Evolutionary conservation across 1,140 invertebrate species (phyloP).

Genomic region (Drosophila pseudoobscura): DNA sequence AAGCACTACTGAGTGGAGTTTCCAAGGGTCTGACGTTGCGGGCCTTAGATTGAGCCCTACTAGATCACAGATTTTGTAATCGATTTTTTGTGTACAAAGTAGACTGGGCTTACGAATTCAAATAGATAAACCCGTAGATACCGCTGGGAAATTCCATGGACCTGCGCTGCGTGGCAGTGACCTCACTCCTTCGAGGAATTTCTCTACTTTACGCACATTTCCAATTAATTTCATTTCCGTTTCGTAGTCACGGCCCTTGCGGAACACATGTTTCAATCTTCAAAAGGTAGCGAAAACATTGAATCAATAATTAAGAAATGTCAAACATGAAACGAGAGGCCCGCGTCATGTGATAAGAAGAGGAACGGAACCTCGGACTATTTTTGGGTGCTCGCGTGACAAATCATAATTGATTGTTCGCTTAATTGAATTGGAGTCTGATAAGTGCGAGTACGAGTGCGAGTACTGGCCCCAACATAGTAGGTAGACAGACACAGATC

Average conservation of each 20-base stretch:
- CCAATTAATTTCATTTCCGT: slow-evolving; percentile 81
- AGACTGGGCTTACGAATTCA: too few relatives aligned
- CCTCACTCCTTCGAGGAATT: too few relatives aligned
- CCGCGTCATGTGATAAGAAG: slow-evolving; percentile 56
- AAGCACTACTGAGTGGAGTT: not conserved
- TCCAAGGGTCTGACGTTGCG: not conserved
- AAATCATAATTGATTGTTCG: slow-evolving; percentile 82
- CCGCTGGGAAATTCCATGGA: too few relatives aligned
- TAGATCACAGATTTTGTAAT: too few relatives aligned
- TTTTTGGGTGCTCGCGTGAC: slow-evolving; percentile 67
- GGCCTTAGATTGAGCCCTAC: too few relatives aligned
- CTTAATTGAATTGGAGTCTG: slow-evolving; percentile 76
- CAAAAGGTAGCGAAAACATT: slow-evolving; percentile 81
- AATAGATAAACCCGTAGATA: too few relatives aligned
- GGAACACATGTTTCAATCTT: slow-evolving; percentile 78
- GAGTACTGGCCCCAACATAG: not conserved
- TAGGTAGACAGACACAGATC: slow-evolving; percentile 38
- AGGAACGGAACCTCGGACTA: slow-evolving; percentile 33
- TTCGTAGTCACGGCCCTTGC: slow-evolving; percentile 31
- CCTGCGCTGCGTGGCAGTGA: too few relatives aligned
- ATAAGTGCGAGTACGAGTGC: slow-evolving; percentile 41
- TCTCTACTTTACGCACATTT: slow-evolving; percentile 64
- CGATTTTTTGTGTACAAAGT: too few relatives aligned
- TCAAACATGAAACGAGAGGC: slow-evolving; percentile 74
- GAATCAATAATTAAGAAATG: slow-evolving; percentile 82